phyloP scores from a whole-genome alignment of 2,797 vertebrate genomes.

The Varecia variegata region DNA sequence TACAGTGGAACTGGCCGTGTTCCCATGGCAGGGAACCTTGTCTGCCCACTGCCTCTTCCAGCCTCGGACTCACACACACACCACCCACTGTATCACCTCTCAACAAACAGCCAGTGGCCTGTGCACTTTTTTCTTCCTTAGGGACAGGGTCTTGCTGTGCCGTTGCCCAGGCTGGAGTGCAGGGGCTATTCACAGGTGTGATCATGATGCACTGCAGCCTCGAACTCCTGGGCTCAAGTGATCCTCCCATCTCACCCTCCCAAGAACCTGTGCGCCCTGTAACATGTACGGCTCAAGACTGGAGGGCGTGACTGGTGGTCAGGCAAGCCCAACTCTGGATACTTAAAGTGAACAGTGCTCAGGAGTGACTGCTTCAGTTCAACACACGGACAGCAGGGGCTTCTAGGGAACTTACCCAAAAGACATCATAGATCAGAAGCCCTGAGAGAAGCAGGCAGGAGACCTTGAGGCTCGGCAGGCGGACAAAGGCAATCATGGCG shows the following conservation, averaged over 20 bases:
- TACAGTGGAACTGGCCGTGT: neutral
- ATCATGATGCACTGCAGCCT: neutral
- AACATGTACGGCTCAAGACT: neutral
- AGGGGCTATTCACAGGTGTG: neutral
- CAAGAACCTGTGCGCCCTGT: neutral
- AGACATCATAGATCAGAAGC: conserved; percentile 98
- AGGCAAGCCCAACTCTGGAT: neutral
- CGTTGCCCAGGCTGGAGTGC: neutral
- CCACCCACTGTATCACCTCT: neutral
- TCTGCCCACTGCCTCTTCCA: neutral
- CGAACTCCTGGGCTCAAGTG: neutral
- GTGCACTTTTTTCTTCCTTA: neutral
- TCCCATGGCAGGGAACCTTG: neutral
- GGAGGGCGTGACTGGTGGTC: neutral
- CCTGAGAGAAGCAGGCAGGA: conserved; percentile 98
- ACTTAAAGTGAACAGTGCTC: neutral
- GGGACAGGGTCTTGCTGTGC: neutral
- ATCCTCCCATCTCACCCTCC: neutral
- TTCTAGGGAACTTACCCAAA: conserved; percentile 92
- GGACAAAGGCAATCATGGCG: conserved; percentile 99
- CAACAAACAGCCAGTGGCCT: neutral
- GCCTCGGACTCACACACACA: fast-evolving
- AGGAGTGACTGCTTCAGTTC: neutral
- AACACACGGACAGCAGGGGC: conserved; percentile 33
- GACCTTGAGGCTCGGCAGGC: conserved; percentile 99